Percentiles rank a stretch among this genome's conserved stretches.
phyloP scores from a whole-genome alignment of 2,888 invertebrate genomes.

The Crepidodera aurea region DNA sequence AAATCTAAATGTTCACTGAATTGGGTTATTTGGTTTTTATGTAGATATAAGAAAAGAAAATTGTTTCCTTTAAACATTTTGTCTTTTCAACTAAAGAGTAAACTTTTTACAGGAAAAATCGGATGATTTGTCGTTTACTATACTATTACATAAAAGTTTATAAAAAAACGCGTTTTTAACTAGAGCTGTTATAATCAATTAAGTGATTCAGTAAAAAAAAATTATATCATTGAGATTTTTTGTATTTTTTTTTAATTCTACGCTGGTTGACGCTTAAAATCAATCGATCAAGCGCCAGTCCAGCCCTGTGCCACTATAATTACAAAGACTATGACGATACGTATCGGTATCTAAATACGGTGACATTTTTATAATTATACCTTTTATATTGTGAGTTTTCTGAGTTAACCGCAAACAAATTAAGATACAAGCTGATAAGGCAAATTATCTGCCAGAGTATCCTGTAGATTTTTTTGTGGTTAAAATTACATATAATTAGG shows the following conservation, averaged over 20 bases:
- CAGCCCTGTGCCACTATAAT: constrained; percentile 34
- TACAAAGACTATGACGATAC: constrained; percentile 39
- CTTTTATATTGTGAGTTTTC: constrained; percentile 42
- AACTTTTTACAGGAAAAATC: no score
- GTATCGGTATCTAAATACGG: constrained; percentile 43
- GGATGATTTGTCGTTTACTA: no score
- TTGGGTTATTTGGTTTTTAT: no score
- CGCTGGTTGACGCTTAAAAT: neutral
- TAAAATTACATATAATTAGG: constrained; percentile 34
- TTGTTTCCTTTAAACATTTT: no score
- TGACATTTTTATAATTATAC: constrained; percentile 48
- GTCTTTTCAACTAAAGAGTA: no score
- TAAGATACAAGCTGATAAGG: constrained; percentile 52
- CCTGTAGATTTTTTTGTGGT: constrained; percentile 44
- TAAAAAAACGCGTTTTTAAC: no score
- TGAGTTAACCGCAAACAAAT: constrained; percentile 48
- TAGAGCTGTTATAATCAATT: no score
- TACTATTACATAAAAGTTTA: no score
- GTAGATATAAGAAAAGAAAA: no score
- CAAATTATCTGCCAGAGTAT: constrained; percentile 49
- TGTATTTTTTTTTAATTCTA: neutral
- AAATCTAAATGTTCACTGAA: no score
- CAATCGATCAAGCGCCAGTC: neutral
- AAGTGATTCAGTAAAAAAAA: no score
- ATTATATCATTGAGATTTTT: no score